Conservation (phyloP, 1,140 invertebrate genomes). For the Lerema accius region DNA sequence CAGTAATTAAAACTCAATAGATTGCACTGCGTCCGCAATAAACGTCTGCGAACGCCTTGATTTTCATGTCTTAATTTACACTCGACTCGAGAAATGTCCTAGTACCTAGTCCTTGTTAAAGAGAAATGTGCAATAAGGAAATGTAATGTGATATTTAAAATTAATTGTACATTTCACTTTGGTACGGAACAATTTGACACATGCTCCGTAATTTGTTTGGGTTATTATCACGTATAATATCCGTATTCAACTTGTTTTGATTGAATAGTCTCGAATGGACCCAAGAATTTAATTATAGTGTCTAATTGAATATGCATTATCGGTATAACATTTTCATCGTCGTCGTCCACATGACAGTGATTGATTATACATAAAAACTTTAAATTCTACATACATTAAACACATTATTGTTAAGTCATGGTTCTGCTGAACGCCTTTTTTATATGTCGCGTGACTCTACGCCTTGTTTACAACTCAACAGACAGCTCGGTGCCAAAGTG, state of each 20-base stretch:
- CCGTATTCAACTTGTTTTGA: conserved; percentile 9
- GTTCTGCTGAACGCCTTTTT: conserved; percentile 3
- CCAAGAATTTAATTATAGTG: background rate
- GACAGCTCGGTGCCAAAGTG: conserved; percentile 30
- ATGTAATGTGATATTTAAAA: conserved; percentile 5
- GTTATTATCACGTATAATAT: conserved; percentile 9
- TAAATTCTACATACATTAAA: background rate
- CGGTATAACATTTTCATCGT: conserved; percentile 1
- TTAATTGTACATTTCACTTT: conserved; percentile 26
- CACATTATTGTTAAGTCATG: background rate
- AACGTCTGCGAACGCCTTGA: conserved; percentile 2
- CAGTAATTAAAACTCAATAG: conserved; percentile 14
- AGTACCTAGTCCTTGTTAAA: conserved; percentile 20
- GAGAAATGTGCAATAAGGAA: conserved; percentile 33
- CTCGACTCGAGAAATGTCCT: conserved; percentile 22
- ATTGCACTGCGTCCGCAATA: background rate
- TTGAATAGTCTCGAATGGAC: background rate
- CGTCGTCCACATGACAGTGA: conserved; percentile 4
- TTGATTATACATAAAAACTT: conserved; percentile 2
- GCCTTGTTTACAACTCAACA: conserved; percentile 22
- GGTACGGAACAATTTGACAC: conserved; percentile 9
- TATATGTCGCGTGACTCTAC: conserved; percentile 22
- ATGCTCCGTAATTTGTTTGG: conserved; percentile 21
- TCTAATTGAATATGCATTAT: conserved; percentile 5
- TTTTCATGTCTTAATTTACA: conserved; percentile 17